These are phyloP conservation scores for Drosophila nikananu DNA, from an alignment of 1,140 invertebrate genomes.

Conservation along the genomic window DNA sequence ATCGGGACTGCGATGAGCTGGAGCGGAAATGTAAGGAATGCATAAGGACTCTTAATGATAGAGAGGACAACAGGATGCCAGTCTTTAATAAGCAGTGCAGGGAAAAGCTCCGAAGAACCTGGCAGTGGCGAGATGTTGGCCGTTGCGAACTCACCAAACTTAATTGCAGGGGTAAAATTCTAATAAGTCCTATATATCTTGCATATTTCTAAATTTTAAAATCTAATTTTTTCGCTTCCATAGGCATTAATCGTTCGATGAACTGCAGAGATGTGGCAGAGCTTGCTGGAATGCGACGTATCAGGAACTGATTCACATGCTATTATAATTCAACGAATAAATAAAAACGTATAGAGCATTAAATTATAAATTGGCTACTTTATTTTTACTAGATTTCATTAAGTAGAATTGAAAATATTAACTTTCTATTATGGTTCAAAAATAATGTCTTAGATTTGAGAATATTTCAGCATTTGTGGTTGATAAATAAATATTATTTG, in stretches of 20 bases:
- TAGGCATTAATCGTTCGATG: neutral
- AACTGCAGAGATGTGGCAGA: slow-evolving; percentile 8
- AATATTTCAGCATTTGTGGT: no score
- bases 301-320: neutral
- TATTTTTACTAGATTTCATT: neutral
- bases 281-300: neutral
- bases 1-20: slow-evolving; percentile 25
- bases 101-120: slow-evolving; percentile 1
- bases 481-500: no score
- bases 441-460: neutral
- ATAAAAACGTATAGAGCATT: slow-evolving; percentile 4
- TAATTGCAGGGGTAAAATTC: slow-evolving; percentile 32
- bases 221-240: neutral
- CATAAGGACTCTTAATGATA: slow-evolving; percentile 4
- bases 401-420: no score
- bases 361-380: no score
- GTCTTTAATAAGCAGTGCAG: slow-evolving; percentile 26
- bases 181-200: no score
- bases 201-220: neutral
- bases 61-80: slow-evolving; percentile 1
- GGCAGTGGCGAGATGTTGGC: slow-evolving; percentile 37
- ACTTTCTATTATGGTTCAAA: no score
- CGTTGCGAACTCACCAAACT: slow-evolving; percentile 37
- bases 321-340: neutral
- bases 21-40: neutral